phyloP scores from a whole-genome alignment of 2,113 vertebrate genomes.

The Petrocephalus zakoni region DNA sequence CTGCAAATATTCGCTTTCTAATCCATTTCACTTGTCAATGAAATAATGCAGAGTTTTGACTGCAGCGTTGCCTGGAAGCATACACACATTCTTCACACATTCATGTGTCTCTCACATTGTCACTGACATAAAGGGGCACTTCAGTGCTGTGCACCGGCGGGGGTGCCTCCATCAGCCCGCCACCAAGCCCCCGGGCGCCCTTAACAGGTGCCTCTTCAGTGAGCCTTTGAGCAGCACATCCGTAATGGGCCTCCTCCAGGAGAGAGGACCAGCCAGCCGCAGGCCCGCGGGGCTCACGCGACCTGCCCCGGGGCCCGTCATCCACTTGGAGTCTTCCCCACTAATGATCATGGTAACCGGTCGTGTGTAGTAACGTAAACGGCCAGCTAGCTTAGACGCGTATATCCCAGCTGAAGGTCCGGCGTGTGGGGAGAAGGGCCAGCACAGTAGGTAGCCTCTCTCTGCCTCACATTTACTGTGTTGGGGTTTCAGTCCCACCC shows the following conservation, averaged over 20 bases:
- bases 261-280: not conserved
- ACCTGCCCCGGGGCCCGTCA: not conserved
- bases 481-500: not conserved
- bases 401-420: not conserved
- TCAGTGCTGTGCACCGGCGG: not conserved
- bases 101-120: not conserved
- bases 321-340: not conserved
- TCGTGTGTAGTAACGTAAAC: not conserved
- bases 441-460: not conserved
- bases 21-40: slow-evolving; percentile 1
- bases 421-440: not conserved
- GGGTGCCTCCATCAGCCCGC: not conserved
- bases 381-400: not conserved
- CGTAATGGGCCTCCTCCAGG: not conserved
- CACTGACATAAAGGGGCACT: slow-evolving; percentile 2
- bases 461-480: not conserved
- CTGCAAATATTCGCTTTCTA: slow-evolving; percentile 13
- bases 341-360: not conserved
- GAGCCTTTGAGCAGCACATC: not conserved
- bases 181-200: not conserved
- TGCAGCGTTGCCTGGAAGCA: not conserved
- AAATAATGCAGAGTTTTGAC: not conserved
- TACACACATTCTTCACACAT: not conserved
- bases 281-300: not conserved
- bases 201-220: not conserved